Conservation (phyloP, 2,888 invertebrate species). For the Halictus quadricinctus region DNA sequence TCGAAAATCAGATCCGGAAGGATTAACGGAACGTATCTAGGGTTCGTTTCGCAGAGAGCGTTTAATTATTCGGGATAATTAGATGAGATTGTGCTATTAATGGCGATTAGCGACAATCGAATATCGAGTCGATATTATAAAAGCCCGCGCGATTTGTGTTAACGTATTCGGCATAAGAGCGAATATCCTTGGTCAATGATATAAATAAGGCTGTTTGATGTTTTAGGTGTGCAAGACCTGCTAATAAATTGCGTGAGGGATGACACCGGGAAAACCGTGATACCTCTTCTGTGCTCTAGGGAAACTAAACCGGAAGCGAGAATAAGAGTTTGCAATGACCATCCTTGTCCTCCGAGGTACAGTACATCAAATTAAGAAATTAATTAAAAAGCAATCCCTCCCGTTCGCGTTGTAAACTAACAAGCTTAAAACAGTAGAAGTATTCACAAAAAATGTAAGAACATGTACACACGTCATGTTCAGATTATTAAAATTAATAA, state of each 20-base stretch:
- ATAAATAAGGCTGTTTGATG: not conserved
- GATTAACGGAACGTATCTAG: slow-evolving; percentile 56
- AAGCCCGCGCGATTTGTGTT: slow-evolving; percentile 33
- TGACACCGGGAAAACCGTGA: slow-evolving; percentile 93
- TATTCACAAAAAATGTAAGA: not conserved
- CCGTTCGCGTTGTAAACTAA: too few species aligned
- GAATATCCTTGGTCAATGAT: not conserved
- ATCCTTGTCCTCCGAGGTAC: slow-evolving; percentile 96
- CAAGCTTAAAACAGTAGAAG: not conserved
- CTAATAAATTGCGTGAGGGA: slow-evolving; percentile 95
- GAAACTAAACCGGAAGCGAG: slow-evolving; percentile 94
- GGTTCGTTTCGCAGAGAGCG: slow-evolving; percentile 34
- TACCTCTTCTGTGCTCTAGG: slow-evolving; percentile 93
- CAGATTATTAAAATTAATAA: too few species aligned
- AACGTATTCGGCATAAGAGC: not conserved
- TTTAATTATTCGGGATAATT: slow-evolving; percentile 59
- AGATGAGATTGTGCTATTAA: slow-evolving; percentile 56
- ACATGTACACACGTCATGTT: not conserved
- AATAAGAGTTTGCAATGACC: slow-evolving; percentile 95
- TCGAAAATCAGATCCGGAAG: slow-evolving; percentile 46
- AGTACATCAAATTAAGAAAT: not conserved
- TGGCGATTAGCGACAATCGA: slow-evolving; percentile 39
- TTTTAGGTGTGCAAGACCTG: slow-evolving; percentile 88
- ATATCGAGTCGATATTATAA: slow-evolving; percentile 27
- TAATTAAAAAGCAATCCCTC: too few species aligned